These are phyloP conservation scores for Thecocarcelia acutangulata DNA, from an alignment of 2,888 invertebrate genomes.

Conservation along the genomic window DNA sequence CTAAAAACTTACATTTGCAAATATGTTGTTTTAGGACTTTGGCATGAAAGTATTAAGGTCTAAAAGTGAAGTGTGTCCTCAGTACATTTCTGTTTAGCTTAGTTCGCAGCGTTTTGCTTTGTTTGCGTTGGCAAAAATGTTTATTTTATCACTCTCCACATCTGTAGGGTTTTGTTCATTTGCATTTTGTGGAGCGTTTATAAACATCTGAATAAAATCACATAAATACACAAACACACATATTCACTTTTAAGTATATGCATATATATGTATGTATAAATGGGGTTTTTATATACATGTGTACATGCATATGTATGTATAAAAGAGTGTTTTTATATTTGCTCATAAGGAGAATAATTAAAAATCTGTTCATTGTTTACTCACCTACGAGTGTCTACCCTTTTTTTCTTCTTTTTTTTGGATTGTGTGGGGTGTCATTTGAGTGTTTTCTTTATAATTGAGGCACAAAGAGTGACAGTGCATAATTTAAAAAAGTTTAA, in stretches of 20 bases:
- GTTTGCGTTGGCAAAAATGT: slow-evolving; percentile 63
- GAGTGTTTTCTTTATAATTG: slow-evolving; percentile 56
- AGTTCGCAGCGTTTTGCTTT: slow-evolving; percentile 36
- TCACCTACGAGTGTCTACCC: slow-evolving; percentile 1
- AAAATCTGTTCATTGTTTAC: slow-evolving; percentile 39
- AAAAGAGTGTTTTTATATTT: slow-evolving; percentile 4
- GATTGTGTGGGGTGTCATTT: slow-evolving; percentile 27
- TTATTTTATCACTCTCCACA: slow-evolving; percentile 59
- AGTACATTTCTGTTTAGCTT: slow-evolving; percentile 16
- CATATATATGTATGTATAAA: not conserved
- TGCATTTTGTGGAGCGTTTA: slow-evolving; percentile 60
- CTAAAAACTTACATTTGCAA: not conserved
- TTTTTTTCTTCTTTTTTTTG: not conserved
- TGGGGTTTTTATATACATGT: slow-evolving; percentile 3
- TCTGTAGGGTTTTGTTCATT: slow-evolving; percentile 60
- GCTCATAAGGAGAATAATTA: slow-evolving; percentile 63
- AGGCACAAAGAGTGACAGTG: slow-evolving; percentile 57
- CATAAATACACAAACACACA: not conserved
- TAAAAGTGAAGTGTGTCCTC: slow-evolving; percentile 52
- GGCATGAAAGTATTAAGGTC: slow-evolving; percentile 40
- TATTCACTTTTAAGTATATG: not conserved
- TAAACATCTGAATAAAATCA: slow-evolving; percentile 11
- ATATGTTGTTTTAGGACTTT: slow-evolving; percentile 36
- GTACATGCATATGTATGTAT: not conserved
- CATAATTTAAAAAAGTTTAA: slow-evolving; percentile 58